Evolutionary conservation across 2,113 vertebrate species (phyloP).

Genomic region (Cinclus cinclus): DNA sequence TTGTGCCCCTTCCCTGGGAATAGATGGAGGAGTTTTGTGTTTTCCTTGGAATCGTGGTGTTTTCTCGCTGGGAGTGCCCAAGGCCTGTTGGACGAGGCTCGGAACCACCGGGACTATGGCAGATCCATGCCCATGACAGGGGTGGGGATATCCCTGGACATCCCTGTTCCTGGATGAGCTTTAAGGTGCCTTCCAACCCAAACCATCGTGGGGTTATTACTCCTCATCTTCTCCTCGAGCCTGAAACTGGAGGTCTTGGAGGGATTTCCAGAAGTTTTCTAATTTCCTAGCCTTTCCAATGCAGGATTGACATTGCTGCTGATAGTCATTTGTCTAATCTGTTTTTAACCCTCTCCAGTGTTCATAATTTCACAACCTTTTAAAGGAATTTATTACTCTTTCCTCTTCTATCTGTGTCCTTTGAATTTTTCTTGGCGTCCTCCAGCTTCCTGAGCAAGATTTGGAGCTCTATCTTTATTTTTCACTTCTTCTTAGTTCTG

Average conservation of each 20-base stretch:
- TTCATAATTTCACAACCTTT: not conserved
- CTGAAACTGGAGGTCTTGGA: not conserved
- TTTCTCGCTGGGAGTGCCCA: not conserved
- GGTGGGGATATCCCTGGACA: not conserved
- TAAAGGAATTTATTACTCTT: not conserved
- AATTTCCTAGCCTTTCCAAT: not conserved
- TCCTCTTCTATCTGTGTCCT: accelerated
- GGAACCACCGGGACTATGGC: not conserved
- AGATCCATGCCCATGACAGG: not conserved
- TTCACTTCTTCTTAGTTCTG: not conserved
- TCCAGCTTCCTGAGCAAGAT: not conserved
- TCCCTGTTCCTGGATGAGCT: not conserved
- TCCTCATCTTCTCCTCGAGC: not conserved
- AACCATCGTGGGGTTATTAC: not conserved
- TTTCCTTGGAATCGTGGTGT: not conserved
- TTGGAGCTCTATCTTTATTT: not conserved
- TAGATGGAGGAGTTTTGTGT: accelerated
- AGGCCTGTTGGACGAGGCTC: not conserved
- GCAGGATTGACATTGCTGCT: not conserved
- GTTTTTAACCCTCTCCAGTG: not conserved
- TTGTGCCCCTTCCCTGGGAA: not conserved
- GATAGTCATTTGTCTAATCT: not conserved
- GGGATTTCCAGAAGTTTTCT: not conserved
- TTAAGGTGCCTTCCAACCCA: not conserved
- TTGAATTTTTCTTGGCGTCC: not conserved